Evolutionary conservation across 37 sponge, comb jelly and placozoan species (phyloP), one percentile per base, ranked within the genome.

Genomic region (Crambe crambe): DNA sequence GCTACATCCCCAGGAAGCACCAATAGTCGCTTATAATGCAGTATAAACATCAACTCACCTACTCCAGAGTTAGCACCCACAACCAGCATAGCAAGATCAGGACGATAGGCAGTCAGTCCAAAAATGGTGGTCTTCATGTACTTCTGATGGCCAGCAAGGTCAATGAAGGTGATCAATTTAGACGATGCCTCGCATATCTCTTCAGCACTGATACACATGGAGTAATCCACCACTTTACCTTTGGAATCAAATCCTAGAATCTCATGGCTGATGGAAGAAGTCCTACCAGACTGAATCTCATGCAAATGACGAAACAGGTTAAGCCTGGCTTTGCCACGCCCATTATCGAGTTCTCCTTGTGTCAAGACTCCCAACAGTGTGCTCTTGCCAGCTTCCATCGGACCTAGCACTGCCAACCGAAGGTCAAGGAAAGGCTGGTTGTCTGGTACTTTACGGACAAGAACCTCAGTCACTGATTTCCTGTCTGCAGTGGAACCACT

Each of bases 61-160:
- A 96, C 85, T 76, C 97, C 97, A 27, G 90, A 77, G 40, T 87
- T 94, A 25, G 95, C 95, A 70, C 88, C 91, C 20, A 98, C 90
- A 5, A 98, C 95, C 56, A 98, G 85, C 90, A 96, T 91, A 27
- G 83, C 90, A 64, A 89, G 79, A 58, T 98, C 95, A 54, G 99
- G 99, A 23, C 83, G 67, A 71, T 96, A 86, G 25, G 98, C 94
- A 18, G 97, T 94, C 47, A 98, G 58, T 0, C 99, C 99, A 72
- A 98, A 96, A 27, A 98, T 89, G 6, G 99, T 98, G 6, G 99
- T 98, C 71, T 91, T 95, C 72, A 98, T 77, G 79, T 98, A 98
- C 81, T 96, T 98, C 56, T 89, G 95, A 37, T 94, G 95, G 9
- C 99, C 99, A 34, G 99, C 99, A 61, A 98, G 88, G 54, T 98